phyloP scores from a whole-genome alignment of 2,113 vertebrate species.

The Esox niger region DNA sequence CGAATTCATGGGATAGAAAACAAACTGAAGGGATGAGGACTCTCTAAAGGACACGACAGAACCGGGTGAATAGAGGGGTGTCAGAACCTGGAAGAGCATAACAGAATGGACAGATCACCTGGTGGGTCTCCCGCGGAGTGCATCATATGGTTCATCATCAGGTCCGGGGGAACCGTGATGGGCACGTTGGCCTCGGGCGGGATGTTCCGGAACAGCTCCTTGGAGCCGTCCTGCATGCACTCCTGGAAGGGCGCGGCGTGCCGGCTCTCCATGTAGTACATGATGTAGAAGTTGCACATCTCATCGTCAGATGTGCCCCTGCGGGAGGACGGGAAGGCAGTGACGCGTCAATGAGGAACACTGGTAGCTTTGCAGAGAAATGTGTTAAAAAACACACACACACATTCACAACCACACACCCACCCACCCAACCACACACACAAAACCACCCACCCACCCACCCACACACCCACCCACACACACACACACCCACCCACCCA shows the following conservation, averaged over 20 bases:
- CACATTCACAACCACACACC: too few relatives aligned
- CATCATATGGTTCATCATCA: constrained; percentile 74
- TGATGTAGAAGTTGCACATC: constrained; percentile 98
- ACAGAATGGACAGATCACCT: not conserved
- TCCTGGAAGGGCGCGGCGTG: constrained; percentile 86
- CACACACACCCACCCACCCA: too few relatives aligned
- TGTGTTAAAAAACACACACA: too few relatives aligned
- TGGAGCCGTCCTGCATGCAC: constrained; percentile 80
- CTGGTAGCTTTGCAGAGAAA: constrained; percentile 1
- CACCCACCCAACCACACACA: too few relatives aligned
- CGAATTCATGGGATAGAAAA: too few relatives aligned
- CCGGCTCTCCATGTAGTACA: constrained; percentile 97
- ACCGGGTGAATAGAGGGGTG: too few relatives aligned
- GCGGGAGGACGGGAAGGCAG: constrained; percentile 35
- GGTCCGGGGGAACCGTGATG: constrained; percentile 75
- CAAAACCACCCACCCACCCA: too few relatives aligned
- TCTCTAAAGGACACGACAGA: too few relatives aligned
- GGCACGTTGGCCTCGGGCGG: constrained; percentile 87
- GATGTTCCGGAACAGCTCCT: constrained; percentile 81
- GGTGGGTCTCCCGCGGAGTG: constrained; percentile 71
- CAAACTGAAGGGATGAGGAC: too few relatives aligned
- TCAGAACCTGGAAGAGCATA: too few relatives aligned
- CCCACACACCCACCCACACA: too few relatives aligned
- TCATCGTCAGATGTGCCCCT: constrained; percentile 91
- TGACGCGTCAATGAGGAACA: not conserved